Evolutionary conservation across 2,113 vertebrate species (phyloP).

Genomic region (Rattus norvegicus): GRCr8 NC_086025.1:53262501-53263000

Average conservation of each 20-base stretch:
- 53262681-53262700: background rate
- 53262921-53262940: background rate
- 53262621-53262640: background rate
- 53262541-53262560: background rate
- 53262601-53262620: background rate
- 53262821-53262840: background rate
- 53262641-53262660: background rate
- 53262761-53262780: slow-evolving; percentile 39
- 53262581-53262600: background rate
- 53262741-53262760: slow-evolving; percentile 17
- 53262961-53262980: background rate
- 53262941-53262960: background rate
- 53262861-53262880: slow-evolving; percentile 51
- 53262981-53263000: background rate
- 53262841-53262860: slow-evolving; percentile 58
- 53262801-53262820: slow-evolving; percentile 4
- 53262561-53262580: slow-evolving; percentile 4
- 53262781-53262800: slow-evolving; percentile 4
- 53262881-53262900: slow-evolving; percentile 58
- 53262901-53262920: background rate
- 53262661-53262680: background rate
- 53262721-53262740: background rate
- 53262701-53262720: background rate
- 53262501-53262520: slow-evolving; percentile 23
- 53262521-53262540: background rate